Conservation (phyloP, 23 tunicate genomes). For the Phallusia fumigata region DNA sequence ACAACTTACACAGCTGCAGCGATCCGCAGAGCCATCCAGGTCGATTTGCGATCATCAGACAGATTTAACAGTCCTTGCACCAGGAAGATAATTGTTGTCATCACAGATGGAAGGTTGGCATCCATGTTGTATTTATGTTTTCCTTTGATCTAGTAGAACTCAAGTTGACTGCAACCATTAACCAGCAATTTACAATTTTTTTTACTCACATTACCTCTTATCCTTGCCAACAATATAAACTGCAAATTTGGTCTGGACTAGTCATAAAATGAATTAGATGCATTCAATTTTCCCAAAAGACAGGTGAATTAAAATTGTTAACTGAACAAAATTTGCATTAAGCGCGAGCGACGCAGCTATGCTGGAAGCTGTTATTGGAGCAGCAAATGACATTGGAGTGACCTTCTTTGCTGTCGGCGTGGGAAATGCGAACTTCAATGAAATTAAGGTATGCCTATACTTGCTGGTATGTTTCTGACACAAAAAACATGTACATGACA, state of each 20-base stretch:
- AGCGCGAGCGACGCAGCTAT: neutral
- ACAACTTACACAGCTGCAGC: conserved; percentile 53
- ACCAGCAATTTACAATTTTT: too few relatives aligned
- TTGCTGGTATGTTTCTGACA: too few relatives aligned
- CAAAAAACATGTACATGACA: too few relatives aligned
- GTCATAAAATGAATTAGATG: too few relatives aligned
- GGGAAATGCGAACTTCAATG: neutral
- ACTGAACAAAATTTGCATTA: neutral
- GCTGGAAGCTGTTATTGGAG: neutral
- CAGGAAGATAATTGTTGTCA: conserved; percentile 28
- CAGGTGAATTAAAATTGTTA: neutral
- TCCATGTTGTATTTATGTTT: too few relatives aligned
- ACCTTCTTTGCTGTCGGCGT: neutral
- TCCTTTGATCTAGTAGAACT: too few relatives aligned
- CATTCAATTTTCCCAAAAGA: too few relatives aligned
- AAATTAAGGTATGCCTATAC: neutral
- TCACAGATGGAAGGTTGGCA: conserved; percentile 41
- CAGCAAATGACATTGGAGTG: neutral
- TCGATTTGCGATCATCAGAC: conserved; percentile 16
- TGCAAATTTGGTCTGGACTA: too few relatives aligned
- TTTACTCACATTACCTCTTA: too few relatives aligned
- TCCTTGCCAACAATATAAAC: too few relatives aligned
- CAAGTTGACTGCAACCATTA: too few relatives aligned
- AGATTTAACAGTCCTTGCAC: conserved; percentile 23
- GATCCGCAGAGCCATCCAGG: conserved; percentile 21